phyloP scores from a whole-genome alignment of 2,888 invertebrate species.

The Craniophora ligustri region DNA sequence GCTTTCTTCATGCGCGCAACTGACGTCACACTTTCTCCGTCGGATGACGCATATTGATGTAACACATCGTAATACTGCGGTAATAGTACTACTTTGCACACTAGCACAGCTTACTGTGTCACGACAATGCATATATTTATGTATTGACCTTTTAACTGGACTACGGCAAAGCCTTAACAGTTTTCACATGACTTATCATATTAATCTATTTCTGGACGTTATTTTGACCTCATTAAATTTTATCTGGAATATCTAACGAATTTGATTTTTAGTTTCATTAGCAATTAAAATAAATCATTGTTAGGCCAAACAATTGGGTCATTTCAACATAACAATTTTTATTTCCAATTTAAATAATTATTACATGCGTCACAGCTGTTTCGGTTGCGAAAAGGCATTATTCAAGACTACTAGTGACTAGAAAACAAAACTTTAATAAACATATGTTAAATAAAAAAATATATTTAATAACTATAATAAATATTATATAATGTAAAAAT shows the following conservation, averaged over 20 bases:
- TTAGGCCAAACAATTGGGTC: too few species aligned
- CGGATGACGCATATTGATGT: constrained; percentile 80
- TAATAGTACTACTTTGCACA: constrained; percentile 57
- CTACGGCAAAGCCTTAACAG: constrained; percentile 1
- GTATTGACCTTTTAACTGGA: constrained; percentile 7
- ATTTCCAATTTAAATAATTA: too few species aligned
- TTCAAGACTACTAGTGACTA: too few species aligned
- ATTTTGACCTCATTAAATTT: background rate
- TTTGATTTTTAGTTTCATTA: too few species aligned
- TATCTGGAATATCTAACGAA: background rate
- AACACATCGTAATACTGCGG: constrained; percentile 74
- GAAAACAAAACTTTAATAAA: too few species aligned
- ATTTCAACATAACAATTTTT: too few species aligned
- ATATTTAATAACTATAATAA: too few species aligned
- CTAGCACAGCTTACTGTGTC: constrained; percentile 40
- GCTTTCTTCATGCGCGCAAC: constrained; percentile 83
- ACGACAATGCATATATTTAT: constrained; percentile 8
- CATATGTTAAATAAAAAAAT: too few species aligned
- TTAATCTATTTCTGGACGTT: background rate
- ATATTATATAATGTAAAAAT: too few species aligned
- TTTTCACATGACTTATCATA: background rate
- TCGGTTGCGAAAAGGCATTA: too few species aligned
- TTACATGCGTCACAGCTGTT: too few species aligned
- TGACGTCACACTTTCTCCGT: constrained; percentile 85
- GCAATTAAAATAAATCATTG: too few species aligned